Conservation (phyloP, 2,113 vertebrate genomes). For the Leiothrix lutea region DNA sequence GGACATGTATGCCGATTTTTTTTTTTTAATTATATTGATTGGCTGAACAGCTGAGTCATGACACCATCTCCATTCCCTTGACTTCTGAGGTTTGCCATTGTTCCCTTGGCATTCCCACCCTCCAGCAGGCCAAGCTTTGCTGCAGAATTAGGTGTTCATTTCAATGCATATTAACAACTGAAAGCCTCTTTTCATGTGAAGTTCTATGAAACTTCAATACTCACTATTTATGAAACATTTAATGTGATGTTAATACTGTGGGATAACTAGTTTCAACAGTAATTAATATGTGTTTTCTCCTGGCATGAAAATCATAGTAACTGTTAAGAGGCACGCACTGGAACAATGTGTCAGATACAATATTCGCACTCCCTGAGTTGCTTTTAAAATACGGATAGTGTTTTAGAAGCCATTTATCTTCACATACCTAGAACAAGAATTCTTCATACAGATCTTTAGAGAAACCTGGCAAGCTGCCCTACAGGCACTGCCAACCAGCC, state of each 20-base stretch:
- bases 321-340: background rate
- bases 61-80: background rate
- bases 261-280: background rate
- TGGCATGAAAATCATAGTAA: background rate
- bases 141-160: background rate
- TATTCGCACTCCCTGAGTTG: background rate
- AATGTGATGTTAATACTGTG: background rate
- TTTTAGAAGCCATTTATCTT: conserved; percentile 33
- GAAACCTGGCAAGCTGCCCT: conserved; percentile 5
- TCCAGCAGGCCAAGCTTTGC: background rate
- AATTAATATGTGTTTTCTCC: background rate
- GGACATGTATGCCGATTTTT: background rate
- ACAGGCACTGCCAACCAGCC: background rate
- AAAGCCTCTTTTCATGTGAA: background rate
- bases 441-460: background rate
- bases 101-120: background rate
- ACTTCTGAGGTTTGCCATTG: background rate
- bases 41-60: background rate
- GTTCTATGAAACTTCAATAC: background rate
- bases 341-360: background rate
- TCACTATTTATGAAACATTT: background rate
- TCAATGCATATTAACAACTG: background rate
- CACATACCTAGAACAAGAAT: background rate
- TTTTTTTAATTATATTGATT: background rate
- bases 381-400: conserved; percentile 19